These are phyloP conservation scores for Ruditapes philippinarum DNA, from an alignment of 1,140 invertebrate genomes.

Conservation along the genomic window DNA sequence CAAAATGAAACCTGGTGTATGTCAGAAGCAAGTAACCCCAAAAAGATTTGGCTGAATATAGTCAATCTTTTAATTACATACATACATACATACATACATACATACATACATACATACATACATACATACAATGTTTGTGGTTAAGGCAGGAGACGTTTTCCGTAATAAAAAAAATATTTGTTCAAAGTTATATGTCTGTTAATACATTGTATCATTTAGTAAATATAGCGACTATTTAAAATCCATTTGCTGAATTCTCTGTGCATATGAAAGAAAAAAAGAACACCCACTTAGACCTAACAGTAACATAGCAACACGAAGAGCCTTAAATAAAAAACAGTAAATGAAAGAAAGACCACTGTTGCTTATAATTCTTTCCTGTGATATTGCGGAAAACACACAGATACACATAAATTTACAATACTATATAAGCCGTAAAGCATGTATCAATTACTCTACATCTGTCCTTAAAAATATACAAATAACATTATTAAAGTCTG, in stretches of 20 bases:
- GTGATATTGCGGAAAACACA: slow-evolving; percentile 41
- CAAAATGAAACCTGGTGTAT: background rate
- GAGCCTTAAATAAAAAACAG: slow-evolving; percentile 48
- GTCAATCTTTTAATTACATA: slow-evolving; percentile 61
- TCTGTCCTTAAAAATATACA: slow-evolving; percentile 28
- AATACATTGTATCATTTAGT: slow-evolving; percentile 52
- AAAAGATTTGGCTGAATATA: slow-evolving; percentile 64
- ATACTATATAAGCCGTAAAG: slow-evolving; percentile 55
- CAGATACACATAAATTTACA: slow-evolving; percentile 53
- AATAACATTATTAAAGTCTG: background rate
- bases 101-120: too few species aligned
- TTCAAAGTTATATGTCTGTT: slow-evolving; percentile 31
- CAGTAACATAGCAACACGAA: slow-evolving; percentile 50
- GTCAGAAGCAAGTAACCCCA: slow-evolving; percentile 56
- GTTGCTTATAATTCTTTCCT: slow-evolving; percentile 33
- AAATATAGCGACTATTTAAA: slow-evolving; percentile 55
- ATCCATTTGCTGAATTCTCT: slow-evolving; percentile 63
- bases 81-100: too few species aligned
- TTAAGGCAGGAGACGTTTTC: slow-evolving; percentile 50
- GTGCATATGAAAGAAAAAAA: slow-evolving; percentile 41
- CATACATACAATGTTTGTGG: slow-evolving; percentile 64
- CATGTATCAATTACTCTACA: slow-evolving; percentile 23
- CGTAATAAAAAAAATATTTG: background rate
- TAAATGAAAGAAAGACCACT: slow-evolving; percentile 16
- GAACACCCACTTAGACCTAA: slow-evolving; percentile 55